Percentiles rank a stretch among this genome's conserved stretches.
Evolutionary conservation across 2,113 vertebrate genomes (phyloP).

Genomic region (Leptosomus discolor): DNA sequence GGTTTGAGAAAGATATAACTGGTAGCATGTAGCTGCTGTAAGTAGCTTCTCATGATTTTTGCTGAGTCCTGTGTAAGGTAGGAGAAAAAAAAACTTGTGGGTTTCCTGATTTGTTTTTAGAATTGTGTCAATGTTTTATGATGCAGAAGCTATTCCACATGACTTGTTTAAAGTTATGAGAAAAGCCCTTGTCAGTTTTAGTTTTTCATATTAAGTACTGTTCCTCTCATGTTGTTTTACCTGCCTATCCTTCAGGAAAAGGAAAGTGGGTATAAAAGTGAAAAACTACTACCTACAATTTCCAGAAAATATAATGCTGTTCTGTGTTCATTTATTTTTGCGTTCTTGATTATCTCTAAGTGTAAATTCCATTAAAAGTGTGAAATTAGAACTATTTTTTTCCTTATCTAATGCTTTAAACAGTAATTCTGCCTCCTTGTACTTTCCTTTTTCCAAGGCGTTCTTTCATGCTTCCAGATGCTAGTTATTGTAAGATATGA

Average conservation of each 20-base stretch:
- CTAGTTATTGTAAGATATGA: background rate
- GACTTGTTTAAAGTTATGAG: conserved; percentile 35
- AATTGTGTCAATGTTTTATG: background rate
- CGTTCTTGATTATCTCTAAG: background rate
- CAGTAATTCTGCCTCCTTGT: background rate
- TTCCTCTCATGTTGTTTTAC: background rate
- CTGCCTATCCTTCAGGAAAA: background rate
- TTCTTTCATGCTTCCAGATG: background rate
- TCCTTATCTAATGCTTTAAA: background rate
- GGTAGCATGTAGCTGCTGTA: background rate
- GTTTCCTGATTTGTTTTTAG: background rate
- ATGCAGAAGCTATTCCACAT: background rate
- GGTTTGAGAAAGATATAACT: background rate
- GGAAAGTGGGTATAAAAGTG: background rate
- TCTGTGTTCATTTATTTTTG: background rate
- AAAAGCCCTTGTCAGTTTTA: conserved; percentile 2
- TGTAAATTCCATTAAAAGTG: background rate
- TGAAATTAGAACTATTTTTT: background rate
- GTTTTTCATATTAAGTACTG: conserved; percentile 12
- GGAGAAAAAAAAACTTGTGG: background rate
- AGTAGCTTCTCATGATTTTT: background rate
- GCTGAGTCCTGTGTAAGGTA: background rate
- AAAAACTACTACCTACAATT: background rate
- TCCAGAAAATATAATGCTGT: background rate
- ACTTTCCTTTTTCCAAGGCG: background rate